Evolutionary conservation across 2,888 invertebrate species (phyloP), one percentile per base, ranked within the genome.

Genomic region (Morpho achilles): DNA sequence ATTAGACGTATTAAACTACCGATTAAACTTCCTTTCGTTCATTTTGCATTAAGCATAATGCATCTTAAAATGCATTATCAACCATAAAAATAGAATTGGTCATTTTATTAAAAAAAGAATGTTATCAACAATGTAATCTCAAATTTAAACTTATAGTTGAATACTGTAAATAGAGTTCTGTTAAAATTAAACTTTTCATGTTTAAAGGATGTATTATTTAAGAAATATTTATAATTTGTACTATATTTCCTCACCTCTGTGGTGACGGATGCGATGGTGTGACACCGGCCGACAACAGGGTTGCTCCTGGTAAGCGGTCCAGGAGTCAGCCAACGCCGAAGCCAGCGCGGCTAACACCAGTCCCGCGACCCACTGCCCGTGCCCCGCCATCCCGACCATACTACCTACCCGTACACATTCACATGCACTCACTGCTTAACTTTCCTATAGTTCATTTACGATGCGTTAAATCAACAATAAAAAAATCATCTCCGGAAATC

Each of bases 221-320:
- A 32, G 32, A 32, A 32, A 32, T 32, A 32, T 32, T 5, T 32
- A 32, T 32, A 5, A 32, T 32, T 32, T 32, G 3, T 32, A 32
- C 5, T 32, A 32, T 32, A 32, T 32, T 16, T 50, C 78, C 85
- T 82, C 73, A 89, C 93, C 93, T 93, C 93, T 90, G 68, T 93
- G 93, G 77, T 93, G 93, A 63, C 93, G 80, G 63, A 93, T 91
- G 60, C 93, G 92, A 67, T 91, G 91, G 74, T 93, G 93, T 60
- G 91, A 83, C 58, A 86, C 87, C 47, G 92, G 91, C 58, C 92
- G 87, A 80, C 93, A 93, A 77, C 93, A 93, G 49, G 93, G 93
- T 77, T 93, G 92, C 83, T 93, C 93, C 86, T 92, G 92, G 77
- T 91, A 93, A 70, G 93, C 91, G 49, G 92, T 93, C 93, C 93